phyloP scores from a whole-genome alignment of 2,113 vertebrate genomes.

The Carettochelys insculpta region DNA sequence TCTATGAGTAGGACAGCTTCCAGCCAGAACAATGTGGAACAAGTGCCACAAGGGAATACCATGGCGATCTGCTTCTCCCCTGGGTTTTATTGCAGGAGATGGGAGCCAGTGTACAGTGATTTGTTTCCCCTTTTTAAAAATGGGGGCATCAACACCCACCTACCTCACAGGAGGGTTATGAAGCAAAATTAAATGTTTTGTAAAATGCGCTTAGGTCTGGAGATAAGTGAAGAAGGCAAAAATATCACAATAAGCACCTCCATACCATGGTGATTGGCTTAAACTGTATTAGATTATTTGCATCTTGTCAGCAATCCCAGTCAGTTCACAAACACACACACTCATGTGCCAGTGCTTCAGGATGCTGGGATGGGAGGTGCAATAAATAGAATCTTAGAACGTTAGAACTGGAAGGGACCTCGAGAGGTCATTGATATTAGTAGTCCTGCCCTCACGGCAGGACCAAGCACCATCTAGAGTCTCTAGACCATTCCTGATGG shows the following conservation, averaged over 20 bases:
- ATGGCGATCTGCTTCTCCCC: constrained; percentile 15
- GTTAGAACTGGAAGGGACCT: too few species aligned
- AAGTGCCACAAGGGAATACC: neutral
- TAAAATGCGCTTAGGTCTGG: constrained; percentile 46
- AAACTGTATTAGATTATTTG: constrained; percentile 24
- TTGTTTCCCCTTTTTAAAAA: constrained; percentile 61
- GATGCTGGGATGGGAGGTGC: neutral
- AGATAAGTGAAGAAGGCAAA: constrained; percentile 72
- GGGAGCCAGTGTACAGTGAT: constrained; percentile 46
- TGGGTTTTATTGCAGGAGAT: constrained; percentile 35
- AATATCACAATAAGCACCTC: constrained; percentile 70
- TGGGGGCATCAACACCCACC: constrained; percentile 63
- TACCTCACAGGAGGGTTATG: constrained; percentile 68
- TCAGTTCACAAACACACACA: constrained; percentile 53
- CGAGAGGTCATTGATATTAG: too few species aligned
- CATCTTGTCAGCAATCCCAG: constrained; percentile 16
- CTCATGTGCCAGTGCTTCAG: neutral
- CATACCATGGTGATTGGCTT: constrained; percentile 56
- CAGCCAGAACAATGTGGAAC: neutral
- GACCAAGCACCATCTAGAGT: too few species aligned
- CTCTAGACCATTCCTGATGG: too few species aligned
- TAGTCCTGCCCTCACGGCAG: too few species aligned
- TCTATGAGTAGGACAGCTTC: constrained; percentile 29
- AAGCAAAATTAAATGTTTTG: constrained; percentile 69
- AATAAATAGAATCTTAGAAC: too few species aligned